Base-by-base conservation (phyloP, 2,888 invertebrate genomes). In the Zygogramma bicolorata region DNA sequence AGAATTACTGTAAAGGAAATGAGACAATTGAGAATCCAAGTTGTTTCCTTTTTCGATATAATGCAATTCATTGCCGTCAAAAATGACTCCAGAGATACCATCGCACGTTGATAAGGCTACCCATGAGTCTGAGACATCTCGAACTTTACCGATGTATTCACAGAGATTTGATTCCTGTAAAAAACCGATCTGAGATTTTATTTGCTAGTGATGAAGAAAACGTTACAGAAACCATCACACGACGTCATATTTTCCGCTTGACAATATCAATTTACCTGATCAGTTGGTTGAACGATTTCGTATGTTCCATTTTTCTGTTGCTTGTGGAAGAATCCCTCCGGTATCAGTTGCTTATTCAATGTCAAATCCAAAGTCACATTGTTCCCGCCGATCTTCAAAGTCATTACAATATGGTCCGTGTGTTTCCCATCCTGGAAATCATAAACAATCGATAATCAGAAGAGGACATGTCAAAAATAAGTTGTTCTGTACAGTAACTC, bases 81-180 rank as follows among this genome's bases (percentile, higher is more conserved):
- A 94, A 75, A 97, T 90, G 72, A 95, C 90, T 5, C 97, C 97
- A 65, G 93, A 91, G 49, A 92, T 86, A 73, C 88, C 88, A 65
- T 90, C 87, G 84, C 97, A 97, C 3, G 96, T 96, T 61, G 97
- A 96, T 62, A 97, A 84, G 0, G 96, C 96, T 65, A 92, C 96
- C 92, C 93, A 93, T 3, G 97, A 96, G 70, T 90, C 88, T 1
- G 90, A 88, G 77, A 90, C 89, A 71, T 91, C 92, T 75, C 93
- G 89, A 68, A 97, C 90, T 75, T 89, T 90, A 68, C 97, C 97
- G 81, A 91, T 90, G 84, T 95, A 95, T 84, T 95, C 94, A 85
- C 95, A 95, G 80, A 93, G 85, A 81, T 93, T 91, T 71, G 92
- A 84, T 81, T 94, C 93, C 93, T 94, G 88, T 68, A 81, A 74